A percentile compares a stretch with the other conserved stretches of the same genome.
Conservation (phyloP, 2,888 invertebrate species). For the Xestia ashworthii region DNA sequence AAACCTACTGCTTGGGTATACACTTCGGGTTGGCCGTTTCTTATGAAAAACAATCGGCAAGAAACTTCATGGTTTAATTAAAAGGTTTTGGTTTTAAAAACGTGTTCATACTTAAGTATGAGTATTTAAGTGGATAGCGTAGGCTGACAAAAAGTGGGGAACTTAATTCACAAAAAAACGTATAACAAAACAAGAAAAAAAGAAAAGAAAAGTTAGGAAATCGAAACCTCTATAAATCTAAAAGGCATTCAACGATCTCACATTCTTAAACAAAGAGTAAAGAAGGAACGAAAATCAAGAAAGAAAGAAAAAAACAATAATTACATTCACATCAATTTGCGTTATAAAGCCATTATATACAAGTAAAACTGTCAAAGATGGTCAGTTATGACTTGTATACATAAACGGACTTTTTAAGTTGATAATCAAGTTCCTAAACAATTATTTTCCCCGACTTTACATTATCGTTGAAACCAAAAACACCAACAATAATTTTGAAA, state of each 20-base stretch:
- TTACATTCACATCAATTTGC: neutral
- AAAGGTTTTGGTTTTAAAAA: too few species aligned
- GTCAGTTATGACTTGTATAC: neutral
- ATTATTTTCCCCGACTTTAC: slow-evolving; percentile 17
- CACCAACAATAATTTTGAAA: slow-evolving; percentile 72
- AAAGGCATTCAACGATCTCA: neutral
- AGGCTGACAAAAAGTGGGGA: neutral
- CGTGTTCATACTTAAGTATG: neutral
- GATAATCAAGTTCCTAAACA: neutral
- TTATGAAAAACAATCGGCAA: neutral
- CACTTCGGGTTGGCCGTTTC: neutral
- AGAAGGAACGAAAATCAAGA: neutral
- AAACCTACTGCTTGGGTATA: neutral
- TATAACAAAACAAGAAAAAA: neutral
- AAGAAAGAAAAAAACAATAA: neutral
- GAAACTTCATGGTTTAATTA: neutral
- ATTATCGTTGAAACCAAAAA: slow-evolving; percentile 66
- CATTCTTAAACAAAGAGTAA: neutral
- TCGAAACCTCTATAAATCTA: neutral
- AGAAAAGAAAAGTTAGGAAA: neutral
- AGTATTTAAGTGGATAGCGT: neutral
- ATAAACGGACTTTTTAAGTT: neutral
- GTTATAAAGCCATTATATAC: neutral
- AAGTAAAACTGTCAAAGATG: neutral
- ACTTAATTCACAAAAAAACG: neutral